A percentile compares a stretch with the other conserved stretches of the same genome.
phyloP scores from a whole-genome alignment of 2,888 invertebrate genomes.

The Cyclophora albipunctata region DNA sequence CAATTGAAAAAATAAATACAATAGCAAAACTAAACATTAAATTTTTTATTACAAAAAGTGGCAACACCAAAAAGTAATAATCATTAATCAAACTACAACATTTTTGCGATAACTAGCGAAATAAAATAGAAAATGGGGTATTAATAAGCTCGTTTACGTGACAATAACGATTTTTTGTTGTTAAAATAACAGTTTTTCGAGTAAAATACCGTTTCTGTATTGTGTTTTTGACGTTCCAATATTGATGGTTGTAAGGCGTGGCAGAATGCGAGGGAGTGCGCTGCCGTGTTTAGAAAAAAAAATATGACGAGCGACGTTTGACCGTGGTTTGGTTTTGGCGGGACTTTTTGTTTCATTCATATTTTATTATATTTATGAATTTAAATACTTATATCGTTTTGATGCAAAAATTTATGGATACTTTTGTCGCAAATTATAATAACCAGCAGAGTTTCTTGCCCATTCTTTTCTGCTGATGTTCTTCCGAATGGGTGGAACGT shows the following conservation, averaged over 20 bases:
- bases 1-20: neutral
- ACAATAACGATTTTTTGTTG: slow-evolving; percentile 3
- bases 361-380: no score
- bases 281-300: slow-evolving; percentile 29
- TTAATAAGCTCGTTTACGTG: slow-evolving; percentile 2
- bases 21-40: slow-evolving; percentile 1
- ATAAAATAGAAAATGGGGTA: no score
- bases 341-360: neutral
- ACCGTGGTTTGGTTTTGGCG: slow-evolving; percentile 15
- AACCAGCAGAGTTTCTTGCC: no score
- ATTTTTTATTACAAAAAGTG: slow-evolving; percentile 12
- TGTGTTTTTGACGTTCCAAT: slow-evolving; percentile 22
- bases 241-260: slow-evolving; percentile 51
- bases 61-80: slow-evolving; percentile 14
- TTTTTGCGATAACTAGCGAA: no score
- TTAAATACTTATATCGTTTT: no score
- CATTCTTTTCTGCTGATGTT: no score
- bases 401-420: no score
- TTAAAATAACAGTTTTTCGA: slow-evolving; percentile 3
- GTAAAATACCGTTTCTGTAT: slow-evolving; percentile 18
- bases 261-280: slow-evolving; percentile 37
- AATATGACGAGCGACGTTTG: slow-evolving; percentile 20
- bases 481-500: no score
- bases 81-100: slow-evolving; percentile 17
- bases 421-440: no score